A percentile compares a stretch with the other conserved stretches of the same genome.
Conservation (phyloP, 2,113 vertebrate species). For the Stictonetta naevosa region DNA sequence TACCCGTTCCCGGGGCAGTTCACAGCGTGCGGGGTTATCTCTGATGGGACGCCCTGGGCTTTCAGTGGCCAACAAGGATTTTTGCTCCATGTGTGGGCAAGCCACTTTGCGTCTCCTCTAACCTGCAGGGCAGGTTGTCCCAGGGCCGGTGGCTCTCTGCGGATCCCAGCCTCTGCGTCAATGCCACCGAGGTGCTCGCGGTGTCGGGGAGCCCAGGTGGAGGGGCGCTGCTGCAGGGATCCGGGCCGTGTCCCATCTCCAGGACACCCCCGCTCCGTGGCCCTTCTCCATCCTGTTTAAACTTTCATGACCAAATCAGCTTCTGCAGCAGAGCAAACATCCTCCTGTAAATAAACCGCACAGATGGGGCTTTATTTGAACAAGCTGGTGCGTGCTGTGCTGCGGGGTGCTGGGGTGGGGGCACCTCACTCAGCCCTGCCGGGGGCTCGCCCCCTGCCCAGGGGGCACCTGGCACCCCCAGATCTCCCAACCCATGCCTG, state of each 20-base stretch:
- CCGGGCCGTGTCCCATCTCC: not conserved
- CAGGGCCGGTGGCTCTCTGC: accelerated
- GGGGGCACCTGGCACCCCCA: not conserved
- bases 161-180: not conserved
- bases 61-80: not conserved
- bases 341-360: not conserved
- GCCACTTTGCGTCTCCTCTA: not conserved
- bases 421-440: accelerated
- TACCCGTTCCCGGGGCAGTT: not conserved
- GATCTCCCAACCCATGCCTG: not conserved
- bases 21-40: accelerated
- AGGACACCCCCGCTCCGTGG: not conserved
- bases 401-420: not conserved
- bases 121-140: not conserved
- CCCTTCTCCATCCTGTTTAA: slow-evolving; percentile 28
- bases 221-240: not conserved
- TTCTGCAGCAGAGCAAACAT: slow-evolving; percentile 7
- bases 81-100: not conserved
- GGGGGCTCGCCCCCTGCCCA: accelerated
- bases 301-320: not conserved
- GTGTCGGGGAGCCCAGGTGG: accelerated
- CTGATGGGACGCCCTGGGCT: not conserved
- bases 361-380: slow-evolving; percentile 60
- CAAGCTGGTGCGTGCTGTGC: not conserved
- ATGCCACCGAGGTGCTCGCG: not conserved